These are phyloP conservation scores for Crenichthys baileyi DNA, from an alignment of 2,797 vertebrate genomes.

Conservation along the genomic window DNA sequence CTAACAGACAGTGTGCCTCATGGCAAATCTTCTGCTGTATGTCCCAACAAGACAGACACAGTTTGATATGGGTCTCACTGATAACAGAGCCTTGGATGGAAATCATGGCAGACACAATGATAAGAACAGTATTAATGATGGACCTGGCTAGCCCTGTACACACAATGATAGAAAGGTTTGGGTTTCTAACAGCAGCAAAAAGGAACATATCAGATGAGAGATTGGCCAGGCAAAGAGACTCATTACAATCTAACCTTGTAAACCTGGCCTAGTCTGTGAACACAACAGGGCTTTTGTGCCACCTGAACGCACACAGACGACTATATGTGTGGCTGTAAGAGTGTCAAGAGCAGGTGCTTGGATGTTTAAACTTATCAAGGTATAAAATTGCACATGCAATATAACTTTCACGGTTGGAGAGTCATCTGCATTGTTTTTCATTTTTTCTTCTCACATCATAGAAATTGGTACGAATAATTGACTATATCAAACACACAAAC, in stretches of 20 bases:
- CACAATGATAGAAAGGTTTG: conserved; percentile 72
- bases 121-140: conserved; percentile 76
- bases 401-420: conserved; percentile 2
- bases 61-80: conserved; percentile 71
- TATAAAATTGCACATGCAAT: conserved; percentile 11
- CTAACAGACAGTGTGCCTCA: conserved; percentile 64
- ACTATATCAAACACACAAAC: no score
- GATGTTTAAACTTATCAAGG: conserved; percentile 10
- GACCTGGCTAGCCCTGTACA: conserved; percentile 69
- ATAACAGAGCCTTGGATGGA: conserved; percentile 73
- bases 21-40: conserved; percentile 69
- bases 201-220: conserved; percentile 70
- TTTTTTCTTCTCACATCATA: background rate
- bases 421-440: background rate
- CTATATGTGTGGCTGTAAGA: conserved; percentile 38
- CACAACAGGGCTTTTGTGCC: conserved; percentile 60
- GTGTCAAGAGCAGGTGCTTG: conserved; percentile 15
- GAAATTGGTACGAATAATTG: background rate
- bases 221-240: conserved; percentile 55
- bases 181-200: conserved; percentile 62
- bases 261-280: conserved; percentile 54
- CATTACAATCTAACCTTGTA: conserved; percentile 76
- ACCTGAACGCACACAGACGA: conserved; percentile 50
- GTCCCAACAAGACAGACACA: conserved; percentile 68
- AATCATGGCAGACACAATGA: conserved; percentile 69